Conservation (phyloP, 2,113 vertebrate species). For the Monarcha castaneiventris region DNA sequence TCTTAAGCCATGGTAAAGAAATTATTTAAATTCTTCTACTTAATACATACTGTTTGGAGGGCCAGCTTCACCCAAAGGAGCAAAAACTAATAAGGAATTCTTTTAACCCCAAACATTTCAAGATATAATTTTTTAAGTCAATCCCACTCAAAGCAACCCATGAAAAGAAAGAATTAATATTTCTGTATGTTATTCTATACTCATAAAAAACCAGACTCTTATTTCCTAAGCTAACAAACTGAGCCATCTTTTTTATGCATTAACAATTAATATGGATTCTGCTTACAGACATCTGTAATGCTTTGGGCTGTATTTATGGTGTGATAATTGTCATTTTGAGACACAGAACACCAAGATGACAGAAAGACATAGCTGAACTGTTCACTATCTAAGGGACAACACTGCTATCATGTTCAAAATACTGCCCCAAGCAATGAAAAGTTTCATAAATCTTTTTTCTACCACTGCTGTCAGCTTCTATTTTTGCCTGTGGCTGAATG, state of each 20-base stretch:
- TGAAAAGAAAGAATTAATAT: slow-evolving; percentile 12
- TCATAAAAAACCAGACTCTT: slow-evolving; percentile 13
- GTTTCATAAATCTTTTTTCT: slow-evolving; percentile 59
- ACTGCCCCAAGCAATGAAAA: slow-evolving; percentile 60
- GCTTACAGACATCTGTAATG: slow-evolving; percentile 73
- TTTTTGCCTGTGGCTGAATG: slow-evolving; percentile 54
- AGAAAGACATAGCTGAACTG: slow-evolving; percentile 62
- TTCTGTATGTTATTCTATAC: slow-evolving; percentile 14
- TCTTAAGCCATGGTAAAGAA: neutral
- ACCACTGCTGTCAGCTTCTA: slow-evolving; percentile 47
- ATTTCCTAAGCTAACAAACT: slow-evolving; percentile 55
- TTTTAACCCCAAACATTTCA: neutral
- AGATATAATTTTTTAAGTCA: neutral
- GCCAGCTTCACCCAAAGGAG: neutral
- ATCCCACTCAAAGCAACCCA: neutral
- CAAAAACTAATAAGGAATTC: neutral
- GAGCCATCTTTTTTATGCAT: slow-evolving; percentile 59
- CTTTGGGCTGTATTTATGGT: slow-evolving; percentile 73
- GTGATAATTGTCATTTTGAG: slow-evolving; percentile 71
- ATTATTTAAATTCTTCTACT: neutral
- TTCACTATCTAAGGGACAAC: slow-evolving; percentile 60
- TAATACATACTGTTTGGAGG: neutral
- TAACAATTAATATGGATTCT: slow-evolving; percentile 75
- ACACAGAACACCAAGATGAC: slow-evolving; percentile 59
- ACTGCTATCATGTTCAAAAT: slow-evolving; percentile 63